Conservation (phyloP, 2,888 invertebrate species). For the Rhingia campestris region DNA sequence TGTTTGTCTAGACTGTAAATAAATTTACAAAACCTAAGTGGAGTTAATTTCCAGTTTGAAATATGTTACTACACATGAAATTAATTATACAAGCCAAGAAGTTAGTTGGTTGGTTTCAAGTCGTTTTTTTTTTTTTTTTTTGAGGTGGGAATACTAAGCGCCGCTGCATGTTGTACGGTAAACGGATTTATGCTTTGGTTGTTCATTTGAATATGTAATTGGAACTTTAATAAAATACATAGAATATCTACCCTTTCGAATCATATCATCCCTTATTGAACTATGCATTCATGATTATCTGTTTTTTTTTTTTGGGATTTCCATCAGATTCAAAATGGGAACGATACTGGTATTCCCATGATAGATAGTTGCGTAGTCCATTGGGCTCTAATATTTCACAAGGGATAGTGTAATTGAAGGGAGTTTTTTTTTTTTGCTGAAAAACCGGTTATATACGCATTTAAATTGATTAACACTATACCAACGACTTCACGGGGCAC, state of each 20-base stretch:
- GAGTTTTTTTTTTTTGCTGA: constrained; percentile 28
- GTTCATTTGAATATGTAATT: constrained; percentile 56
- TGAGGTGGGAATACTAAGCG: constrained; percentile 32
- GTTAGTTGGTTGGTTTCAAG: constrained; percentile 1
- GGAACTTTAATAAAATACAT: constrained; percentile 20
- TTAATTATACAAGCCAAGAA: constrained; percentile 40
- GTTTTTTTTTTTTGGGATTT: constrained; percentile 32
- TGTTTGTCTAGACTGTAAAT: constrained; percentile 59
- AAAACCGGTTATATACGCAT: constrained; percentile 62
- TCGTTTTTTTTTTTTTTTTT: constrained; percentile 46
- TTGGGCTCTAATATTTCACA: constrained; percentile 34
- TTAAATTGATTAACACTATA: constrained; percentile 70
- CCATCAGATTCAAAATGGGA: constrained; percentile 63
- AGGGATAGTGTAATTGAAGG: constrained; percentile 47
- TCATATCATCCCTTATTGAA: constrained; percentile 63
- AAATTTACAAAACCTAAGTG: constrained; percentile 37
- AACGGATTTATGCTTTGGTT: constrained; percentile 16
- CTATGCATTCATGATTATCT: constrained; percentile 41
- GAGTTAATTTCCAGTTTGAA: constrained; percentile 40
- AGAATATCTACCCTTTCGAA: constrained; percentile 51
- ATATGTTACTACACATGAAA: constrained; percentile 48
- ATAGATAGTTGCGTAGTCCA: constrained; percentile 54
- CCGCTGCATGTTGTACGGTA: constrained; percentile 23
- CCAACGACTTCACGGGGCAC: constrained; percentile 27
- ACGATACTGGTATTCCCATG: constrained; percentile 64